Base-by-base conservation (phyloP, 2,888 invertebrate species). In the Rhagium mordax region DNA sequence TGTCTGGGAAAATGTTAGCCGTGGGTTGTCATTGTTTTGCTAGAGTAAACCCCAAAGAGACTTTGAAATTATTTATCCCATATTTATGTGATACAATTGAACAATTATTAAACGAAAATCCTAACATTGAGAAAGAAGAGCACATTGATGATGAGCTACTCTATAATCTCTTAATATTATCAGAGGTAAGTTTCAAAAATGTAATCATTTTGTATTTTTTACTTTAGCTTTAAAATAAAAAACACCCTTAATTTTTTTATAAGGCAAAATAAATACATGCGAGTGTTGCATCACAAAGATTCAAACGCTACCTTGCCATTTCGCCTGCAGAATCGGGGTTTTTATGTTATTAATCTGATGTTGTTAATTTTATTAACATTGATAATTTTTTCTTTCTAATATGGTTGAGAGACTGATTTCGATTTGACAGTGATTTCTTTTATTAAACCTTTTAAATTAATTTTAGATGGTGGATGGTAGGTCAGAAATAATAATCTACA, bases 1-100 rank as follows among this genome's bases (percentile, higher is more conserved):
- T 97, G 0, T 94, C 96, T 0, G 97, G 96, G 0, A 93, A 93
- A 84, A 91, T 95, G 85, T 92, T 95, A 0, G 95, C 94, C 0
- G 91, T 93, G 8, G 87, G 97, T 72, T 91, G 95, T 74, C 91
- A 92, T 70, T 89, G 90, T 8, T 93, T 94, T 83, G 89, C 91
- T 0, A 88, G 90, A 81, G 91, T 93, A 0, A 92, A 95, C 82
- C 91, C 95, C 0, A 91, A 91, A 70, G 90, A 93, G 64, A 93
- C 95, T 0, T 85, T 95, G 71, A 92, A 93, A 71, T 89, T 92
- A 13, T 92, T 97, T 81, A 83, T 97, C 69, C 95, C 96, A 0
- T 90, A 92, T 78, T 88, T 96, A 2, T 92, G 93, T 80, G 91
- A 92, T 67, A 92, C 91, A 10, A 89, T 96, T 57, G 86, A 90